Evolutionary conservation across 2,797 vertebrate species (phyloP).

Genomic region (Paedocypris micromegethes): DNA sequence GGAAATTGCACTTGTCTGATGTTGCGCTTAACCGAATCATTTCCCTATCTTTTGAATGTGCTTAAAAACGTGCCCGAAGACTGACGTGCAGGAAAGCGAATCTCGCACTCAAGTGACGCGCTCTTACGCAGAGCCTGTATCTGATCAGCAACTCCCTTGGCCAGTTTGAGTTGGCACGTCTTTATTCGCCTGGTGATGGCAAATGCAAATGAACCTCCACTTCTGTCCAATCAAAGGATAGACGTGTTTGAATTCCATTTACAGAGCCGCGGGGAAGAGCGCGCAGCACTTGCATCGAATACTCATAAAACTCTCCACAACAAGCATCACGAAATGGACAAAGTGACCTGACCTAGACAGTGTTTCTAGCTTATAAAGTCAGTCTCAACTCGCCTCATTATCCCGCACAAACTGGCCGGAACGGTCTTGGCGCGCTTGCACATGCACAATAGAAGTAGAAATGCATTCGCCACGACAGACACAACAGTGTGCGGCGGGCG

Average conservation of each 20-base stretch:
- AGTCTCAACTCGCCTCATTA: constrained; percentile 41
- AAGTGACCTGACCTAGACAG: constrained; percentile 33
- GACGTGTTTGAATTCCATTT: constrained; percentile 28
- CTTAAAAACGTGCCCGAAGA: too few species aligned
- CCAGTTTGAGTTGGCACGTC: not conserved
- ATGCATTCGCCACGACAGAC: constrained; percentile 50
- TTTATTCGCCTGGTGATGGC: constrained; percentile 10
- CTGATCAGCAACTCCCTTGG: not conserved
- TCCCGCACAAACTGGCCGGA: constrained; percentile 42
- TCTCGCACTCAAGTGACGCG: not conserved
- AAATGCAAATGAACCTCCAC: constrained; percentile 3
- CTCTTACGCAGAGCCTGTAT: constrained; percentile 4
- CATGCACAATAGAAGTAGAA: constrained; percentile 47
- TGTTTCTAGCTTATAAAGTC: constrained; percentile 31
- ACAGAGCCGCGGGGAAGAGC: constrained; percentile 25
- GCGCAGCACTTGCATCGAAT: constrained; percentile 3
- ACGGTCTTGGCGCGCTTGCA: constrained; percentile 35
- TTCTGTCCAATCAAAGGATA: constrained; percentile 33
- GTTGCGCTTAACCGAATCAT: too few species aligned
- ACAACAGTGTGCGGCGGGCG: constrained; percentile 49
- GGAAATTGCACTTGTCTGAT: too few species aligned
- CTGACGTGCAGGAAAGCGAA: too few species aligned
- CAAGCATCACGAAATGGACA: not conserved
- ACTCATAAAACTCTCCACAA: constrained; percentile 20
- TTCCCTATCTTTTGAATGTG: too few species aligned